Evolutionary conservation across 2,888 invertebrate genomes (phyloP).

Genomic region (Sphaeridia pumilis): DNA sequence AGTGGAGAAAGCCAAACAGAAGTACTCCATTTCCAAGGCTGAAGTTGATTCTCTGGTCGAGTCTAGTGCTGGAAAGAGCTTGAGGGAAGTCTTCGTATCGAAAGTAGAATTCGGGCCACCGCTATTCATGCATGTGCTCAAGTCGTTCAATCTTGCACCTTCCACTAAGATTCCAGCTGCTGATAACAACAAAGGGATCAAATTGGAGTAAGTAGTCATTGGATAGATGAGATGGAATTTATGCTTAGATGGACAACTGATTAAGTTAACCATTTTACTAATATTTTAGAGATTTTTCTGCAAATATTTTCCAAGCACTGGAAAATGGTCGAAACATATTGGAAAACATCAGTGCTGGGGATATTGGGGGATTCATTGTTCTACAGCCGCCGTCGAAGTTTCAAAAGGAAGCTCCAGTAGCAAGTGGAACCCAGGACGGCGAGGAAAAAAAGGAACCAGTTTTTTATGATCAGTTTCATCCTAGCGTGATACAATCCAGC

Average conservation of each 20-base stretch:
- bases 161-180: conserved; percentile 45
- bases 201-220: background rate
- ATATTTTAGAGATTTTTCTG: conserved; percentile 17
- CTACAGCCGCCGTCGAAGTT: conserved; percentile 8
- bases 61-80: conserved; percentile 18
- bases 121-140: conserved; percentile 79
- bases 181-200: background rate
- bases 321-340: conserved; percentile 26
- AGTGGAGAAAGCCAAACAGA: conserved; percentile 57
- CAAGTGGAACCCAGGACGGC: no score
- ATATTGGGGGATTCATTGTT: conserved; percentile 32
- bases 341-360: conserved; percentile 12
- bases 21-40: conserved; percentile 45
- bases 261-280: no score
- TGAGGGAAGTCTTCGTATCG: conserved; percentile 31
- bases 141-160: conserved; percentile 53
- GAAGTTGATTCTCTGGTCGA: conserved; percentile 38
- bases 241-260: background rate
- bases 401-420: conserved; percentile 7
- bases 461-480: conserved; percentile 89
- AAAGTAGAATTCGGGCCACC: conserved; percentile 73
- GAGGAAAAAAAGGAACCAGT: conserved; percentile 60
- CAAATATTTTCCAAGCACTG: conserved; percentile 23
- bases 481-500: conserved; percentile 46
- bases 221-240: background rate